A percentile compares a stretch with the other conserved stretches of the same genome.
Conservation (phyloP, 2,797 vertebrate genomes). For the Morus bassanus region DNA sequence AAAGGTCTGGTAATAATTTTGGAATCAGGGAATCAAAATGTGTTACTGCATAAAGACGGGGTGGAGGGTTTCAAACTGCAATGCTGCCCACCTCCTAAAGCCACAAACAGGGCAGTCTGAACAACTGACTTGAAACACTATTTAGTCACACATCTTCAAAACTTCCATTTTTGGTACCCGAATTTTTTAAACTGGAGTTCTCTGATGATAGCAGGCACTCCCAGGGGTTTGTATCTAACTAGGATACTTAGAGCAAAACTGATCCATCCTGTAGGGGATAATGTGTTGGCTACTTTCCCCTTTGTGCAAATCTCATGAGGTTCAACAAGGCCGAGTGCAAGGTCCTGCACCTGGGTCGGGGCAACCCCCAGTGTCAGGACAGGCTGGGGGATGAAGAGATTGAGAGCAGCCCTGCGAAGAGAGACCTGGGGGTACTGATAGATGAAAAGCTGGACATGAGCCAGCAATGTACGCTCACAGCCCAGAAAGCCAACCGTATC, state of each 20-base stretch:
- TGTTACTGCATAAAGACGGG: not conserved
- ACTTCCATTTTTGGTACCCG: not conserved
- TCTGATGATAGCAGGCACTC: not conserved
- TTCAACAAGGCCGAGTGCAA: not conserved
- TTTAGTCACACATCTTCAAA: not conserved
- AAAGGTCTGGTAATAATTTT: not conserved
- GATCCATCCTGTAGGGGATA: not conserved
- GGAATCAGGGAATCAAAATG: not conserved
- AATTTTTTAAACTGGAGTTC: not conserved
- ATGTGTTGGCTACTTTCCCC: not conserved
- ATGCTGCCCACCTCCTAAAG: not conserved
- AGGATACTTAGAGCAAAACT: not conserved
- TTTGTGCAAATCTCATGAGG: not conserved
- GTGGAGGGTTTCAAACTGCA: not conserved
- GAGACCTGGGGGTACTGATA: not conserved
- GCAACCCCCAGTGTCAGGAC: not conserved
- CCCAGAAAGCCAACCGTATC: not conserved
- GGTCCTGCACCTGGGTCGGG: not conserved
- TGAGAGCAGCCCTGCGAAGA: not conserved
- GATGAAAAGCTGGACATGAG: not conserved
- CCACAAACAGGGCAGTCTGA: not conserved
- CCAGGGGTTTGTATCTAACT: not conserved
- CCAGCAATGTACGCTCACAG: fast-evolving
- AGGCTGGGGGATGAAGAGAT: not conserved
- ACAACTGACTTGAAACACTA: not conserved